A percentile compares a stretch with the other conserved stretches of the same genome.
Conservation (phyloP, 2,797 vertebrate species). For the Alcedo quadribrachys region DNA sequence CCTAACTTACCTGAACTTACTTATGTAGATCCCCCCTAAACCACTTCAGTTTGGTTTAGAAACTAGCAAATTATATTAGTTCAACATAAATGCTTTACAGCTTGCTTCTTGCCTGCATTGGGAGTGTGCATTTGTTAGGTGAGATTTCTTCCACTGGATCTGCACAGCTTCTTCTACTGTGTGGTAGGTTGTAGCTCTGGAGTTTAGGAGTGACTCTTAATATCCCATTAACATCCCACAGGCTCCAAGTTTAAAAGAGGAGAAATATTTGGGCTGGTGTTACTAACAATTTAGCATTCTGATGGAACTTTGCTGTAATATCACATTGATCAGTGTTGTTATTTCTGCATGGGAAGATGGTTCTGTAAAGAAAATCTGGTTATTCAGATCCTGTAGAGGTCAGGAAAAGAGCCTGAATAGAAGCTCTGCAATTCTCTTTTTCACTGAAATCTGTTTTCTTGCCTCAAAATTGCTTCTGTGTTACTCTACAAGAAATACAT, state of each 20-base stretch:
- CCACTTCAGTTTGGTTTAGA: neutral
- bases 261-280: neutral
- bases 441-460: neutral
- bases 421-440: neutral
- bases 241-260: neutral
- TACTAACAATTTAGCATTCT: neutral
- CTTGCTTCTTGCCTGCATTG: neutral
- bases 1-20: neutral
- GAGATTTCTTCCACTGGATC: neutral
- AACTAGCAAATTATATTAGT: neutral
- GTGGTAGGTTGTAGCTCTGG: neutral
- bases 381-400: conserved; percentile 9
- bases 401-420: neutral
- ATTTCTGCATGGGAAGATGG: neutral
- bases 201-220: neutral
- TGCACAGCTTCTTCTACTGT: neutral
- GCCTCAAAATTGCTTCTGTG: neutral
- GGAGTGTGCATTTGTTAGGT: neutral
- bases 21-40: neutral
- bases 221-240: neutral
- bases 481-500: neutral
- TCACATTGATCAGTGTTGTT: neutral
- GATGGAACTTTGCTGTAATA: neutral
- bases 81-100: neutral
- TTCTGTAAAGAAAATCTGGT: conserved; percentile 23